phyloP scores from a whole-genome alignment of 2,888 invertebrate species.

The Pheosia tremula region DNA sequence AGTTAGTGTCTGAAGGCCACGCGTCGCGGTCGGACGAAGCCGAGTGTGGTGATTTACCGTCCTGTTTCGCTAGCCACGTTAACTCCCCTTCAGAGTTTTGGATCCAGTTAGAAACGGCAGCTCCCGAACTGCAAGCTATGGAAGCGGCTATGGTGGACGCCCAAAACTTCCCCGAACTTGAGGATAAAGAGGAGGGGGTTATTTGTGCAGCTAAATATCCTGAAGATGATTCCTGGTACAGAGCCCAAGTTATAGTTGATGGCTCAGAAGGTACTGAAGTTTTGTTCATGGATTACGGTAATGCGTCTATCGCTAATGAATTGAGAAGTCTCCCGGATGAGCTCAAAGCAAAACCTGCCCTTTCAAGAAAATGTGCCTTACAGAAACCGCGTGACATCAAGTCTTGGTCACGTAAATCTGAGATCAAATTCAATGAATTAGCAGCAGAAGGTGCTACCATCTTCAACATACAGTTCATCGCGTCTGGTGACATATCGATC shows the following conservation, averaged over 20 bases:
- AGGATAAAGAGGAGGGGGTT: conserved; percentile 74
- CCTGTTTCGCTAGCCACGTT: conserved; percentile 90
- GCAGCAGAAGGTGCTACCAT: conserved; percentile 88
- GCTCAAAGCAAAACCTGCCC: conserved; percentile 82
- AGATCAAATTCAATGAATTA: conserved; percentile 87
- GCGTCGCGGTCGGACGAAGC: conserved; percentile 83
- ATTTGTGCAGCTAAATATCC: conserved; percentile 87
- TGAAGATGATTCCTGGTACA: conserved; percentile 87
- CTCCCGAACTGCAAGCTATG: conserved; percentile 83
- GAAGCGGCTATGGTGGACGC: conserved; percentile 83
- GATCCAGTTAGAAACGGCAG: conserved; percentile 89
- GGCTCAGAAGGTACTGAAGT: conserved; percentile 85
- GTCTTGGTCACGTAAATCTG: conserved; percentile 87
- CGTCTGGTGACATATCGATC: conserved; percentile 86
- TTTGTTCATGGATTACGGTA: conserved; percentile 88
- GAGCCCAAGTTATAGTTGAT: conserved; percentile 86
- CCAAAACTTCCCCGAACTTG: conserved; percentile 79
- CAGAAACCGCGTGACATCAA: conserved; percentile 83
- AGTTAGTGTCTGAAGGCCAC: conserved; percentile 84
- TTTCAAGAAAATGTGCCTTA: conserved; percentile 86
- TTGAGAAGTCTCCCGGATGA: conserved; percentile 85
- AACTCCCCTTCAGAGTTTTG: conserved; percentile 91
- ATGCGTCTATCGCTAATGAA: conserved; percentile 84
- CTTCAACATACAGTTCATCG: conserved; percentile 87
- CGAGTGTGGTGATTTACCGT: conserved; percentile 79